phyloP scores from a whole-genome alignment of 2,797 vertebrate species.

The Argentina silus region DNA sequence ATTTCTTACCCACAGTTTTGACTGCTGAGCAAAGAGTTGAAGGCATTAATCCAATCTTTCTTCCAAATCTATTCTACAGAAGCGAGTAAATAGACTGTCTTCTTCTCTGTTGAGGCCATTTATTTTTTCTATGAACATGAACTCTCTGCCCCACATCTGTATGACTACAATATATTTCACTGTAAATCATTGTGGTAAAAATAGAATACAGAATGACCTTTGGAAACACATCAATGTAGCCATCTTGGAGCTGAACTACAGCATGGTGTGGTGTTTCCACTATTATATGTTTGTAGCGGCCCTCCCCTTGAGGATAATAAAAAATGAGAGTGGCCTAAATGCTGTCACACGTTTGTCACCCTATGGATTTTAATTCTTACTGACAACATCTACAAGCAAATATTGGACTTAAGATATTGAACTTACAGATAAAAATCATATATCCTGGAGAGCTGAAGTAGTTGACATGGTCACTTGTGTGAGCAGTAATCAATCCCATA shows the following conservation, averaged over 20 bases:
- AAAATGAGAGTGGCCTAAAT: conserved; percentile 56
- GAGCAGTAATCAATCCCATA: too few species aligned
- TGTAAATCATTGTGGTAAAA: not conserved
- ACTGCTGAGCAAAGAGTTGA: conserved; percentile 56
- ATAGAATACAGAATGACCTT: not conserved
- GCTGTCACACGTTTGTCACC: conserved; percentile 63
- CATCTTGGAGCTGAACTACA: not conserved
- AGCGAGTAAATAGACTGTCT: conserved; percentile 41
- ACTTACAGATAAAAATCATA: conserved; percentile 69
- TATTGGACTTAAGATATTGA: conserved; percentile 68
- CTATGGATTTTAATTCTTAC: conserved; percentile 55
- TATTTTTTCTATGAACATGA: not conserved
- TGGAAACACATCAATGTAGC: not conserved
- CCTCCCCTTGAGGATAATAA: conserved; percentile 6
- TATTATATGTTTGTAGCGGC: conserved; percentile 25
- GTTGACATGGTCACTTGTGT: too few species aligned
- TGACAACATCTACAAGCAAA: conserved; percentile 66
- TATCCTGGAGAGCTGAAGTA: conserved; percentile 55
- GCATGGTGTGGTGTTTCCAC: conserved; percentile 4
- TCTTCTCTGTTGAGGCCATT: conserved; percentile 13
- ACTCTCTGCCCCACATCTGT: not conserved
- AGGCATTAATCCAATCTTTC: conserved; percentile 50
- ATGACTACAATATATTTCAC: not conserved
- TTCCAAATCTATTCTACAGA: conserved; percentile 34
- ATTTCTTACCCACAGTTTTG: conserved; percentile 63